phyloP scores from a whole-genome alignment of 2,113 vertebrate species.

The Halcyon malimbica region DNA sequence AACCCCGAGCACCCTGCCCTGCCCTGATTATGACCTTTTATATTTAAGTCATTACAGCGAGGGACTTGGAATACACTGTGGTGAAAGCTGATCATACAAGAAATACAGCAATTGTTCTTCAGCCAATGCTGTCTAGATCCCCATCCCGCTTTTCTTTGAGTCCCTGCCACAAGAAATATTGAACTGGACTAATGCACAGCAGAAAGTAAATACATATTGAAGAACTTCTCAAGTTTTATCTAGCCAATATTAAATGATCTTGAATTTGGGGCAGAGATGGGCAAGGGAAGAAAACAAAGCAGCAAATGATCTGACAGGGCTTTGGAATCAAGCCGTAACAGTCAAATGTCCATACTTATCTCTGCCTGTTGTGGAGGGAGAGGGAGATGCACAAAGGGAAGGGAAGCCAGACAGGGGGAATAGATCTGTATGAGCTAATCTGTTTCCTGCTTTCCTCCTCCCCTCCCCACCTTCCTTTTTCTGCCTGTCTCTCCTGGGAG shows the following conservation, averaged over 20 bases:
- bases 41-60: conserved; percentile 38
- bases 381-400: background rate
- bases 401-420: background rate
- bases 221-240: conserved; percentile 40
- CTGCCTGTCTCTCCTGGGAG: conserved; percentile 67
- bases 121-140: background rate
- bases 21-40: conserved; percentile 19
- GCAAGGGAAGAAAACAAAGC: conserved; percentile 39
- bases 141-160: background rate
- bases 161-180: background rate
- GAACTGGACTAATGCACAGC: conserved; percentile 43
- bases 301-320: conserved; percentile 1
- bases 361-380: background rate
- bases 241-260: conserved; percentile 49
- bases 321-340: background rate
- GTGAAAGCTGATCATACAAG: conserved; percentile 16
- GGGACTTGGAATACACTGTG: background rate
- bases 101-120: background rate
- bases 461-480: conserved; percentile 25
- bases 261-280: conserved; percentile 47
- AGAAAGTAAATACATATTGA: conserved; percentile 45
- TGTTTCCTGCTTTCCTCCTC: conserved; percentile 53
- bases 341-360: background rate
- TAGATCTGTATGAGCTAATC: conserved; percentile 67
- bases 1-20: conserved; percentile 32